Evolutionary conservation across 1,140 invertebrate species (phyloP).

Genomic region (Wiebesia pumilae): DNA sequence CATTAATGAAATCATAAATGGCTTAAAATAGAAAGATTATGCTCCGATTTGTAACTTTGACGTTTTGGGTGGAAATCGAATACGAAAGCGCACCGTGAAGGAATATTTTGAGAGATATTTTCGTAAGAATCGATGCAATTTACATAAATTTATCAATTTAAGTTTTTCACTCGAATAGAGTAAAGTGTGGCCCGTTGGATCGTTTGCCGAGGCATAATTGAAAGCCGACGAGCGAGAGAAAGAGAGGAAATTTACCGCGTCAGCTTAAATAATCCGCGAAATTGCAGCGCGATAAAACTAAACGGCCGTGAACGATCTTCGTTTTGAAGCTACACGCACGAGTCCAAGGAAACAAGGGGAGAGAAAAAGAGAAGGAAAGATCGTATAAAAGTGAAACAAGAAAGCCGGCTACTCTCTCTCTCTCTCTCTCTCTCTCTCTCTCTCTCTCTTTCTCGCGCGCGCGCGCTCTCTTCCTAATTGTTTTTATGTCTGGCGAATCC

Average conservation of each 20-base stretch:
- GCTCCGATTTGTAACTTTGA: too few relatives aligned
- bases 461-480: neutral
- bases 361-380: neutral
- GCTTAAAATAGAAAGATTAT: too few relatives aligned
- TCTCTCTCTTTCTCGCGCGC: too few relatives aligned
- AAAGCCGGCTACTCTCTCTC: neutral
- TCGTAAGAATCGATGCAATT: neutral
- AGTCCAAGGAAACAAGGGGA: neutral
- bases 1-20: too few relatives aligned
- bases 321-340: neutral
- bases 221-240: constrained; percentile 29
- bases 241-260: constrained; percentile 44
- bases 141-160: constrained; percentile 33
- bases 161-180: neutral
- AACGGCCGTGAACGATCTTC: constrained; percentile 52
- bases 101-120: neutral
- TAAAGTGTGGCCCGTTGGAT: neutral
- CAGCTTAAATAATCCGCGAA: constrained; percentile 42
- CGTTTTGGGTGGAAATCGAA: too few relatives aligned
- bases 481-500: neutral
- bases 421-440: too few relatives aligned
- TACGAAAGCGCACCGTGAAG: neutral
- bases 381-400: neutral
- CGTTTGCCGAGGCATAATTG: constrained; percentile 5
- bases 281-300: constrained; percentile 55